A percentile compares a stretch with the other conserved stretches of the same genome.
phyloP scores from a whole-genome alignment of 2,888 invertebrate genomes.

The Nipponacmea schrenckii region DNA sequence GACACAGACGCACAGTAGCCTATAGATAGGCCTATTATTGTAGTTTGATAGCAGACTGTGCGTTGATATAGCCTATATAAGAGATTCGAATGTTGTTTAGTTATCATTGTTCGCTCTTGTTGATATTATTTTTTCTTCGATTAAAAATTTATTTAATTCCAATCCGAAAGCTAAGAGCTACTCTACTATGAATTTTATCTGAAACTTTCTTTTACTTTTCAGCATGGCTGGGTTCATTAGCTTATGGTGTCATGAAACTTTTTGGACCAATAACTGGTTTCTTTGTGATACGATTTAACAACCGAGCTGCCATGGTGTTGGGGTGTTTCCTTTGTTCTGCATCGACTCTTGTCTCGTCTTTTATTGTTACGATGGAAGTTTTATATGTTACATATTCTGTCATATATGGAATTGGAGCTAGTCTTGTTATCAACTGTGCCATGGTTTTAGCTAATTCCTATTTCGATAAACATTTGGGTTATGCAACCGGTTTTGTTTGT shows the following conservation, averaged over 20 bases:
- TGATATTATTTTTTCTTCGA: too few species aligned
- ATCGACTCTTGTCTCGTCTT: slow-evolving; percentile 49
- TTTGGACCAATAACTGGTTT: slow-evolving; percentile 51
- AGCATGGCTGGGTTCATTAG: slow-evolving; percentile 58
- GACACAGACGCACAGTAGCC: too few species aligned
- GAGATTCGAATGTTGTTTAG: too few species aligned
- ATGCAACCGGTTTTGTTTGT: slow-evolving; percentile 54
- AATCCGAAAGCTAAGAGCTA: too few species aligned
- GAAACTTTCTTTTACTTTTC: slow-evolving; percentile 24
- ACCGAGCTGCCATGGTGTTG: slow-evolving; percentile 41
- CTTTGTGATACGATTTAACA: slow-evolving; percentile 43
- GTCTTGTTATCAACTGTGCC: slow-evolving; percentile 51
- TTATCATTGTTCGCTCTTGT: too few species aligned
- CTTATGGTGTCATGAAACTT: slow-evolving; percentile 54
- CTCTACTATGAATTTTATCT: too few species aligned
- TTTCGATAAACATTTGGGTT: slow-evolving; percentile 51
- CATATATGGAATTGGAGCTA: slow-evolving; percentile 53
- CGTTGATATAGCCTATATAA: too few species aligned
- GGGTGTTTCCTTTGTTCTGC: slow-evolving; percentile 49
- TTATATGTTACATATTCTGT: slow-evolving; percentile 53
- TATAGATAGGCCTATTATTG: too few species aligned
- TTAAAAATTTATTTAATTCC: too few species aligned
- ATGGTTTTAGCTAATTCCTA: slow-evolving; percentile 52
- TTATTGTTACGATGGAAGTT: slow-evolving; percentile 36
- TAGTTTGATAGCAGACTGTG: too few species aligned